Conservation (phyloP, 92 coral and sea anemone genomes). For the Zoanthus gigantus region DNA sequence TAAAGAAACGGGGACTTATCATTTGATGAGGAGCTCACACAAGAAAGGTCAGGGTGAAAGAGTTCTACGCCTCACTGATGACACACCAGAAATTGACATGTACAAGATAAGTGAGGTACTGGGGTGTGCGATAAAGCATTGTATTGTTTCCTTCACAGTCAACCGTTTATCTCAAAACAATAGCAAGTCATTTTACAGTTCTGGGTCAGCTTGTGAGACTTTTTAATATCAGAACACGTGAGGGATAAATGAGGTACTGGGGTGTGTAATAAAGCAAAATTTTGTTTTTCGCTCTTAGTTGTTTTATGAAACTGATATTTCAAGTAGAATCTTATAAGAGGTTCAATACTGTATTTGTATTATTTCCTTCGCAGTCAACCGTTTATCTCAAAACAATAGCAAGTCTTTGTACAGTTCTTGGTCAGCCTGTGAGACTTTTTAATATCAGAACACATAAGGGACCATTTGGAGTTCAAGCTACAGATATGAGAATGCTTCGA, state of each 20-base stretch:
- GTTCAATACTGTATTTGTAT: too few species aligned
- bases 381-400: constrained; percentile 73
- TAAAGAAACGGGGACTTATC: constrained; percentile 90
- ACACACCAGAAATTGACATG: constrained; percentile 85
- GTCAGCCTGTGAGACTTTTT: constrained; percentile 76
- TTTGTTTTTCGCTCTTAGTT: too few species aligned
- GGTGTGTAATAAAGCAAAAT: too few species aligned
- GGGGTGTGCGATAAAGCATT: too few species aligned
- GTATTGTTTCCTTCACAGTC: neutral
- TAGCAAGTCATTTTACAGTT: constrained; percentile 73
- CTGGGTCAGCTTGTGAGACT: constrained; percentile 79
- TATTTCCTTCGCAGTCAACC: neutral
- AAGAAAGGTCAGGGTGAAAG: constrained; percentile 76
- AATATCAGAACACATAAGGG: constrained; percentile 66
- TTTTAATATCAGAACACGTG: constrained; percentile 61
- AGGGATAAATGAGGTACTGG: neutral
- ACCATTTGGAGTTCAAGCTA: constrained; percentile 78
- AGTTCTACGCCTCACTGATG: constrained; percentile 87
- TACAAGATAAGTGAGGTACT: constrained; percentile 78
- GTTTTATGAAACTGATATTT: too few species aligned
- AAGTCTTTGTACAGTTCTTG: constrained; percentile 75
- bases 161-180: constrained; percentile 69
- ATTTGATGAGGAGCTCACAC: constrained; percentile 77
- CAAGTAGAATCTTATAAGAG: too few species aligned
- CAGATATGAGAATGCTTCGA: constrained; percentile 87